Percentiles rank a stretch among this genome's conserved stretches.
phyloP scores from a whole-genome alignment of 2,797 vertebrate genomes.

The Rhinichthys osculus region DNA sequence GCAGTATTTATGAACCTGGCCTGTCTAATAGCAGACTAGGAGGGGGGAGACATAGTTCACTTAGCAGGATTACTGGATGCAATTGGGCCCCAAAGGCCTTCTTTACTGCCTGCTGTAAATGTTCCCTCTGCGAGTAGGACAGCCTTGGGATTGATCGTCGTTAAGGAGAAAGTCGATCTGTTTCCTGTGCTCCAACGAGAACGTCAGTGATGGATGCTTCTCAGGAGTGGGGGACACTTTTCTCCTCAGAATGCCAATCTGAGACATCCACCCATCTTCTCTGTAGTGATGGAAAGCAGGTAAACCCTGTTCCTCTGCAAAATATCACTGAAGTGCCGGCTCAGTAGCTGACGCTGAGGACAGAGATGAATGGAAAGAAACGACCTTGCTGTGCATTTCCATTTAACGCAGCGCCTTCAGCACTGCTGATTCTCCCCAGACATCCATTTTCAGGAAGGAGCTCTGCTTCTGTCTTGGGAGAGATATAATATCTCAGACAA shows the following conservation, averaged over 20 bases:
- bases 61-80: constrained; percentile 87
- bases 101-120: constrained; percentile 88
- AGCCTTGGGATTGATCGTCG: constrained; percentile 80
- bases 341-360: constrained; percentile 61
- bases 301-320: constrained; percentile 3
- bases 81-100: constrained; percentile 81
- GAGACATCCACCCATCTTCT: constrained; percentile 67
- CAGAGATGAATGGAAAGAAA: constrained; percentile 75
- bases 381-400: constrained; percentile 76
- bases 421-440: constrained; percentile 63
- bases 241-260: constrained; percentile 70
- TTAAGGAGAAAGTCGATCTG: constrained; percentile 81
- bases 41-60: constrained; percentile 87
- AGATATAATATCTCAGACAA: constrained; percentile 25
- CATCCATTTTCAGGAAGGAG: constrained; percentile 59
- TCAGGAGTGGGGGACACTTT: constrained; percentile 67
- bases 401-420: constrained; percentile 74
- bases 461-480: constrained; percentile 14
- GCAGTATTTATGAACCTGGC: constrained; percentile 79
- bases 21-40: constrained; percentile 79
- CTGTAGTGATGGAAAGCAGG: constrained; percentile 11
- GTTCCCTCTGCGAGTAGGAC: constrained; percentile 81
- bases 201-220: constrained; percentile 77
- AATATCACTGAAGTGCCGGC: constrained; percentile 43
- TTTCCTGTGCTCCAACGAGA: constrained; percentile 77